Evolutionary conservation across 2,113 vertebrate species (phyloP).

Genomic region (Psophia crepitans): DNA sequence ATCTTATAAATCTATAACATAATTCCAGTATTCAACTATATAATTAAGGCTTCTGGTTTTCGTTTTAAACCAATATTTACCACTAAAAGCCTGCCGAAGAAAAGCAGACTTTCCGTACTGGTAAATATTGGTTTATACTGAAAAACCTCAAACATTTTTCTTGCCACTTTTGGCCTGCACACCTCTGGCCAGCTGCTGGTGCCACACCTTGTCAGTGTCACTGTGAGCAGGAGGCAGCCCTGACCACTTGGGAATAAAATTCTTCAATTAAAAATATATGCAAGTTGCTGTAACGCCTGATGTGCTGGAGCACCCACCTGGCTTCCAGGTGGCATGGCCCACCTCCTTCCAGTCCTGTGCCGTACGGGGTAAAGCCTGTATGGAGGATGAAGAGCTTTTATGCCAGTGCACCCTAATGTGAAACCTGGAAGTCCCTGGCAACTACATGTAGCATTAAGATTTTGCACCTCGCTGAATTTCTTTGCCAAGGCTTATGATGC

Average conservation of each 20-base stretch:
- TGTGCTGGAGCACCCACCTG: background rate
- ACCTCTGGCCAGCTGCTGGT: constrained; percentile 23
- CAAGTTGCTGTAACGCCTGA: background rate
- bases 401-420: background rate
- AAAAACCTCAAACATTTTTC: constrained; percentile 47
- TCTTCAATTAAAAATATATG: background rate
- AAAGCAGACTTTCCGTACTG: constrained; percentile 52
- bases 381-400: background rate
- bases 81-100: constrained; percentile 49
- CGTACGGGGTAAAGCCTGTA: background rate
- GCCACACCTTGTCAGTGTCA: background rate
- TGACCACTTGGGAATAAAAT: background rate
- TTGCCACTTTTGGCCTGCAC: constrained; percentile 12
- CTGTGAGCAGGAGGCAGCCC: background rate
- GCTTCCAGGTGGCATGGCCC: background rate
- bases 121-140: constrained; percentile 68
- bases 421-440: background rate
- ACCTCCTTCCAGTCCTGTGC: background rate
- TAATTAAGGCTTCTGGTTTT: constrained; percentile 68
- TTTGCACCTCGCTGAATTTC: background rate
- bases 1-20: constrained; percentile 10
- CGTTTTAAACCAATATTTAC: constrained; percentile 48
- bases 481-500: background rate
- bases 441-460: fast-evolving
- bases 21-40: constrained; percentile 49